A percentile compares a stretch with the other conserved stretches of the same genome.
phyloP scores from a whole-genome alignment of 2,888 invertebrate genomes.

The Allolobophora icterica region DNA sequence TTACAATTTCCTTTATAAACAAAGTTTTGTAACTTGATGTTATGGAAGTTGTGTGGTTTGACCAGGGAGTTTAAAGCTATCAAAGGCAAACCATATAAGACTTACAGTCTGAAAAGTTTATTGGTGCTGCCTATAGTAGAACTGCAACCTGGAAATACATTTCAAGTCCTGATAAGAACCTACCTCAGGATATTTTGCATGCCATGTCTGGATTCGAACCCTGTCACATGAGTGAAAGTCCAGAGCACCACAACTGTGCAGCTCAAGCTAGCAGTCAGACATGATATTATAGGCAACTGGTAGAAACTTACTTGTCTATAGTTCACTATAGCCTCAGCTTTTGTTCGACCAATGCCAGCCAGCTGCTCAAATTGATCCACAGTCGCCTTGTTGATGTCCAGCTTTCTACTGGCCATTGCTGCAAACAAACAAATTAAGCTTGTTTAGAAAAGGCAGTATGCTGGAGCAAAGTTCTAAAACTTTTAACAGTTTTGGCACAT shows the following conservation, averaged over 20 bases:
- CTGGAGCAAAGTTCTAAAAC: no score
- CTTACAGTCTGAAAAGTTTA: no score
- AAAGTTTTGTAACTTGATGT: not conserved
- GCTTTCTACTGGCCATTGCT: constrained; percentile 43
- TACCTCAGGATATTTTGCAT: not conserved
- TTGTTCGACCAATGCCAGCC: constrained; percentile 62
- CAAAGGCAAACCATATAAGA: not conserved
- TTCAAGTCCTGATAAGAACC: not conserved
- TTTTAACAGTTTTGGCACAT: no score
- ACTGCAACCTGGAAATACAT: no score
- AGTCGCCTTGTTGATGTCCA: constrained; percentile 64
- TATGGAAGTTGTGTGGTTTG: not conserved
- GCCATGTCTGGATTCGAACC: no score
- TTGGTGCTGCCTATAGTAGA: not conserved
- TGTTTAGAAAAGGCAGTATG: no score
- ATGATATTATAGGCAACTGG: not conserved
- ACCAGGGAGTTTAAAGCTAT: not conserved
- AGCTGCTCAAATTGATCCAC: constrained; percentile 62
- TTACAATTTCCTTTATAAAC: not conserved
- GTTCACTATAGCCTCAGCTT: constrained; percentile 64
- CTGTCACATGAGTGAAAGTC: not conserved
- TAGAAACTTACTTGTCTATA: constrained; percentile 59
- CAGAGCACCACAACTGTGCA: not conserved
- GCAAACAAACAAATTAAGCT: not conserved
- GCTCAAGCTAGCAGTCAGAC: not conserved